These are phyloP conservation scores for Torymus auratus DNA, from an alignment of 2,888 invertebrate species.

Conservation along the genomic window DNA sequence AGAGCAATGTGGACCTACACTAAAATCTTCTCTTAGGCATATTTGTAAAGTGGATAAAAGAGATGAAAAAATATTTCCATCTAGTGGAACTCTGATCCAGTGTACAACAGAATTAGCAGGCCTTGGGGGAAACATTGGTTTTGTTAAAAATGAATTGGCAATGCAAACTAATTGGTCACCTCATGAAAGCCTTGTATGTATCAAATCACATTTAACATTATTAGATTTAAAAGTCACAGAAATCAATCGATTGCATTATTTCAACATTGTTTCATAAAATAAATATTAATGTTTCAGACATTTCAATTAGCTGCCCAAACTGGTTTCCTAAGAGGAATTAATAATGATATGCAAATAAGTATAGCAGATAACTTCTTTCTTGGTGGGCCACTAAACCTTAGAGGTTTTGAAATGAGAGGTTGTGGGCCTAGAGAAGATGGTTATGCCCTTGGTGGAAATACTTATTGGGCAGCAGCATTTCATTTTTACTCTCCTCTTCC, in stretches of 20 bases:
- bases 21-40: conserved; percentile 92
- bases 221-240: conserved; percentile 14
- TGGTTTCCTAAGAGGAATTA: conserved; percentile 83
- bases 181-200: conserved; percentile 80
- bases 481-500: conserved; percentile 95
- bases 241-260: too few relatives aligned
- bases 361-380: conserved; percentile 88
- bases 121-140: conserved; percentile 94
- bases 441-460: conserved; percentile 85
- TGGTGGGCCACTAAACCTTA: conserved; percentile 91
- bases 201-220: conserved; percentile 33
- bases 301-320: conserved; percentile 84
- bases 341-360: conserved; percentile 80
- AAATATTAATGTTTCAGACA: conserved; percentile 78
- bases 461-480: conserved; percentile 91
- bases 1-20: conserved; percentile 91
- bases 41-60: conserved; percentile 87
- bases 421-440: conserved; percentile 90
- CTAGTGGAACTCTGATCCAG: conserved; percentile 84
- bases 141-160: conserved; percentile 88
- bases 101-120: conserved; percentile 91
- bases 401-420: conserved; percentile 93
- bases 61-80: conserved; percentile 89
- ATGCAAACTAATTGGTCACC: conserved; percentile 85
- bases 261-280: not conserved